phyloP scores from a whole-genome alignment of 2,888 invertebrate genomes.

The Heliconius erato region DNA sequence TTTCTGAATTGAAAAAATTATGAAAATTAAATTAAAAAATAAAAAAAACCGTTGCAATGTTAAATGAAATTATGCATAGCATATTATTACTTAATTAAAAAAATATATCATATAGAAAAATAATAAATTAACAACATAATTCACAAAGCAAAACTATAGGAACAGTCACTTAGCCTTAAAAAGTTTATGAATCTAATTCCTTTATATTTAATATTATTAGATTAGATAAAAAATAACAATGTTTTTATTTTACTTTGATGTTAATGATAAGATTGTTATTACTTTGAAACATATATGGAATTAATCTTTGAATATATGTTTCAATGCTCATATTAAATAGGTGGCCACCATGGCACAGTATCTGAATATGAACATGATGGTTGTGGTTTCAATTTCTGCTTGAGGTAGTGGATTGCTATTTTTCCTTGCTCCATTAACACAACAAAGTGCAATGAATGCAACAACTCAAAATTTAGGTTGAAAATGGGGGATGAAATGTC shows the following conservation, averaged over 20 bases:
- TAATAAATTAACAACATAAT: not conserved
- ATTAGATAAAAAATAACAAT: not conserved
- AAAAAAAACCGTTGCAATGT: not conserved
- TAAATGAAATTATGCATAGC: not conserved
- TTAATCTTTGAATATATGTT: not conserved
- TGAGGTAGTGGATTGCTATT: not conserved
- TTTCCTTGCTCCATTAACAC: not conserved
- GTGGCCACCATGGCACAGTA: too few species aligned
- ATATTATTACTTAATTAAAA: not conserved
- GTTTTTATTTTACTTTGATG: not conserved
- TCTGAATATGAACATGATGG: too few species aligned
- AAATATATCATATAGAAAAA: not conserved
- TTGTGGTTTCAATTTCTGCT: not conserved
- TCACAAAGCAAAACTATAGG: not conserved
- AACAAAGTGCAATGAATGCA: not conserved
- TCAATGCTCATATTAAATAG: too few species aligned
- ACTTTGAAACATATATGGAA: not conserved
- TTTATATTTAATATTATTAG: not conserved
- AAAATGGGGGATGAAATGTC: not conserved
- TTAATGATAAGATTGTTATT: not conserved
- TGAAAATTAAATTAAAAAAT: not conserved
- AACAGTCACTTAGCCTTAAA: not conserved
- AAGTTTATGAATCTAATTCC: not conserved
- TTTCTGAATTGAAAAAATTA: not conserved
- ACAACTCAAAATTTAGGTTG: not conserved